These are phyloP conservation scores for Embiotoca jacksoni DNA, from an alignment of 2,113 vertebrate genomes.

Conservation along the genomic window DNA sequence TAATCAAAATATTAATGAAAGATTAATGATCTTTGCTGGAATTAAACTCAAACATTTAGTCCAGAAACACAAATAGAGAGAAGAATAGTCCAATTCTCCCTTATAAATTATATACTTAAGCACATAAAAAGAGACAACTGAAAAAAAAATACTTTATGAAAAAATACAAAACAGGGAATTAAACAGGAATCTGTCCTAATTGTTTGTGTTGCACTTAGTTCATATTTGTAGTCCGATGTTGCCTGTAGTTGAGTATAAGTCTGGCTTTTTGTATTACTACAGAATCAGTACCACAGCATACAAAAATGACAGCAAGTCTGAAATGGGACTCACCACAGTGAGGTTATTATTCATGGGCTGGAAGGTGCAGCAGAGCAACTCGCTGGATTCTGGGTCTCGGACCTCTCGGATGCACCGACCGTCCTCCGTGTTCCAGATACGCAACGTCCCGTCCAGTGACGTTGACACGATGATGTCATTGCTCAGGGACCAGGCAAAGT, in stretches of 20 bases:
- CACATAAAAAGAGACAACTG: too few species aligned
- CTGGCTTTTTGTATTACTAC: background rate
- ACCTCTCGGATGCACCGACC: slow-evolving; percentile 95
- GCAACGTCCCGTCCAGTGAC: slow-evolving; percentile 90
- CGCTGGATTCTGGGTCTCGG: slow-evolving; percentile 90
- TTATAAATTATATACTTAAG: too few species aligned
- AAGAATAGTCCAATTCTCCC: too few species aligned
- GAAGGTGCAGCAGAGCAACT: slow-evolving; percentile 95
- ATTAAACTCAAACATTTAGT: background rate
- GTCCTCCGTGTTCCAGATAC: slow-evolving; percentile 93
- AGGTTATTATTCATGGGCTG: slow-evolving; percentile 98
- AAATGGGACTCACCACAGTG: slow-evolving; percentile 89
- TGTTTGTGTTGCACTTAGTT: background rate
- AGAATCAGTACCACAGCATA: background rate
- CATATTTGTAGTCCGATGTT: background rate
- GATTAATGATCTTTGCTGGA: too few species aligned
- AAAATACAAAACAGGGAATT: too few species aligned
- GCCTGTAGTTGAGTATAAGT: background rate
- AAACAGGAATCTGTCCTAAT: too few species aligned
- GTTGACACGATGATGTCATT: slow-evolving; percentile 96
- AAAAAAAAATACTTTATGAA: too few species aligned
- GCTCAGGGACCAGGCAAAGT: slow-evolving; percentile 96
- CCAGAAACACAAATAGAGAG: background rate
- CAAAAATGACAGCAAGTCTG: background rate
- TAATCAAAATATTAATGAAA: too few species aligned